Percentiles rank a stretch among this genome's conserved stretches.
phyloP scores from a whole-genome alignment of 2,797 vertebrate genomes.

The Phrynocephalus vlangalii region DNA sequence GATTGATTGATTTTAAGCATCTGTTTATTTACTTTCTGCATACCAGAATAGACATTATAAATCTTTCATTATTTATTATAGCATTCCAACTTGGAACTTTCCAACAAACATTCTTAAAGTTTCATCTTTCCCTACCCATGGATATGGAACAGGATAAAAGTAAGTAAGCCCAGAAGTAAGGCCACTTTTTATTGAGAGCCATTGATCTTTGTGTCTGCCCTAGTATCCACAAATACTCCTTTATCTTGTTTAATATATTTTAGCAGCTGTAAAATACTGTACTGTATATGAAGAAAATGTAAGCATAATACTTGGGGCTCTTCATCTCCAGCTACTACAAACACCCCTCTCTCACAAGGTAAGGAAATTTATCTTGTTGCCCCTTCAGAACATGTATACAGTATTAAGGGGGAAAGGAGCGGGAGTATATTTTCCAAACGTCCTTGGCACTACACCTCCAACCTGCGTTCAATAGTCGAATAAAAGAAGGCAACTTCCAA shows the following conservation, averaged over 20 bases:
- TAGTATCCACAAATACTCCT: not conserved
- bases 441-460: not conserved
- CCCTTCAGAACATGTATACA: not conserved
- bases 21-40: too few relatives aligned
- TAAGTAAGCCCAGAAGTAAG: not conserved
- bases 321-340: not conserved
- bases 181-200: too few relatives aligned
- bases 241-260: not conserved
- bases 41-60: not conserved
- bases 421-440: not conserved
- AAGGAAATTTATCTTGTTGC: not conserved
- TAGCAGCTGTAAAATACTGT: not conserved
- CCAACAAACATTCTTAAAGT: not conserved
- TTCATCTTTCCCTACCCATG: not conserved
- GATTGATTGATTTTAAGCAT: too few relatives aligned
- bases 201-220: not conserved
- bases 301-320: not conserved
- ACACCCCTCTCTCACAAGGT: not conserved
- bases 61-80: not conserved
- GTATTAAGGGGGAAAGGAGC: not conserved
- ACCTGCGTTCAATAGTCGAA: not conserved
- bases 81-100: not conserved
- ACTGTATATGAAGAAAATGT: not conserved
- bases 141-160: not conserved
- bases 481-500: not conserved